Evolutionary conservation across 2,113 vertebrate species (phyloP).

Genomic region (Anser brachyrhynchus): DNA sequence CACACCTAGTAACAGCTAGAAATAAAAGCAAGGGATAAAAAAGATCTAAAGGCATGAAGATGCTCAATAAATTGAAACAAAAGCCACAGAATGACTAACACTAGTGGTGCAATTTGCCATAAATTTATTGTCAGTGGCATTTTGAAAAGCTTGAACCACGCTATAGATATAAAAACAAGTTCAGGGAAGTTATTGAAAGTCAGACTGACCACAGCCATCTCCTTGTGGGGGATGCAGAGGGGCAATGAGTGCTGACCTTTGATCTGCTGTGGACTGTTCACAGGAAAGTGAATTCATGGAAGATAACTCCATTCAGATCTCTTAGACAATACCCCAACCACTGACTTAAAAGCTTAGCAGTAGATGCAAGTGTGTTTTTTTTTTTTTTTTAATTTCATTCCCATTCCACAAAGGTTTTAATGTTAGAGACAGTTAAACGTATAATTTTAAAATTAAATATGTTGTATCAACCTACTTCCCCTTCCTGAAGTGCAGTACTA

Average conservation of each 20-base stretch:
- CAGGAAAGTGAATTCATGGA: not conserved
- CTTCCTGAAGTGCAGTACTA: not conserved
- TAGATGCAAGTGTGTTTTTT: too few relatives aligned
- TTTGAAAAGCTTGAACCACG: not conserved
- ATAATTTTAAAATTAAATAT: not conserved
- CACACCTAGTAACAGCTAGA: not conserved
- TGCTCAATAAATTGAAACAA: not conserved
- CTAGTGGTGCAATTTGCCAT: not conserved
- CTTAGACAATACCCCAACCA: not conserved
- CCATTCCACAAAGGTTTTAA: not conserved
- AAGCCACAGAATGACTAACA: not conserved
- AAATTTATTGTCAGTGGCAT: not conserved
- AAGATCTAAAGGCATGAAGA: not conserved
- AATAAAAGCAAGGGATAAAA: not conserved
- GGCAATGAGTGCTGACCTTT: not conserved
- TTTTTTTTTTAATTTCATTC: not conserved
- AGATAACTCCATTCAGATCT: not conserved
- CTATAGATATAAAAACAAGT: not conserved
- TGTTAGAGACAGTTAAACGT: not conserved
- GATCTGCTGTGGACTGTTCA: not conserved
- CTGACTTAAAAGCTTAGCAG: not conserved
- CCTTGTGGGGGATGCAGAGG: not conserved
- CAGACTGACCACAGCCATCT: not conserved
- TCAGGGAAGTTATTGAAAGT: not conserved
- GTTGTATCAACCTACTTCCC: not conserved